Base-by-base conservation (phyloP, 92 coral and sea anemone genomes). In the Virgularia gustaviana region DNA sequence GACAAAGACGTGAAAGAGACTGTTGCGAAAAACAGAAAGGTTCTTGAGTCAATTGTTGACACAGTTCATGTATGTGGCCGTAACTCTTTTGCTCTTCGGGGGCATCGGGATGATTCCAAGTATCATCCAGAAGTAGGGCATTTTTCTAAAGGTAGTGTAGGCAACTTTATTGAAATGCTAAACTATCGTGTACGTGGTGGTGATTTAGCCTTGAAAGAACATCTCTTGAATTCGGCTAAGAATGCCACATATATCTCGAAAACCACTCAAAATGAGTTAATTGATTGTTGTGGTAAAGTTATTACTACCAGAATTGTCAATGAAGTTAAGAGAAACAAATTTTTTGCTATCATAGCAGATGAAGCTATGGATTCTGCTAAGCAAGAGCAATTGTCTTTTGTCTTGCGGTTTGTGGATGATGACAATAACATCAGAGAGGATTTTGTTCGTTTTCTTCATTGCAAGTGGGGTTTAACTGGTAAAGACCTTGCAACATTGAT, bases 121-220 rank as follows among this genome's bases (percentile, higher is more conserved):
- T 3, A 55, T 55, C 62, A 55, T 55, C 62, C 62, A 55, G 62
- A 58, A n/a, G 65, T 58, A 0, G 65, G 65, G 18, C 37, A 58
- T 30, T 58, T 28, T 29, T 58, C 36, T 3, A 9, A 30, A 27
- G 65, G 65, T 15, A 41, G 65, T 1, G 65, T 58, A 11, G 65
- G 65, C n/a, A 73, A 73, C 23, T 73, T 73, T 59, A 33, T 59
- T 16, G 79, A 58, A 22, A 33, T 51, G 0, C 70, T 73, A 9
- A 57, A 73, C 60, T 73, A 57, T 59, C 57, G 79, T 22, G 70
- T 73, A 25, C 31, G 71, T 1, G 79, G 70, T 1, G 79, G 70
- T 1, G 79, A 73, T 32, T 57, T 38, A 6, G 20, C 43, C 31
- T 41, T 73, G 16, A 59, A 59, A 29, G 58, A 73, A 0, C 79